Base-by-base conservation (phyloP, 1,140 invertebrate species). In the Pseudomyrmex pallidus region DNA sequence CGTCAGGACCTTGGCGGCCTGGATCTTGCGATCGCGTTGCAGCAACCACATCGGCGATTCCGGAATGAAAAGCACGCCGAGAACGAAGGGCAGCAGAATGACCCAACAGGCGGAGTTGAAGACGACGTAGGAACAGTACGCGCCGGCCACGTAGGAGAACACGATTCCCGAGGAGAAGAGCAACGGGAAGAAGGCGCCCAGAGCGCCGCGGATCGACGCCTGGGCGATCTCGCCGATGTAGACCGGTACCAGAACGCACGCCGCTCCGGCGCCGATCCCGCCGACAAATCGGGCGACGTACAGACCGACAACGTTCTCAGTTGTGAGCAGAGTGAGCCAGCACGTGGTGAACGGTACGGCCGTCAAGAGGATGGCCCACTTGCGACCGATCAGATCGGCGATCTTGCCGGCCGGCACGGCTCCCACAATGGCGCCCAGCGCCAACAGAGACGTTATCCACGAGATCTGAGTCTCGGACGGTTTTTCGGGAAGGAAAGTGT, bases 181-280 rank as follows among this genome's bases (percentile, higher is more conserved):
- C 1, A 97, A 94, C 85, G 97, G 96, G 74, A 96, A 96, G 85
- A 96, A 96, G 54, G 96, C 95, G 4, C 96, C 96, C 1, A 97
- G 90, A 1, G 95, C 94, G 3, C 96, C 96, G 68, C 97, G 91
- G 5, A 96, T 93, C 9, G 95, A 93, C 12, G 95, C 94, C 74
- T 97, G 95, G 0, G 96, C 95, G 57, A 96, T 96, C 92, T 97
- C 97, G 57, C 96, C 96, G 9, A 96, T 90, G 86, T 96, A 96
- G 4, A 95, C 94, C 0, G 96, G 96, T 3, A 95, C 95, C 44
- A 95, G 95, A 2, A 97, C 96, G 68, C 95, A 96, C 20, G 95
- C 94, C 5, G 96, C 95, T 1, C 97, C 97, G 63, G 95, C 94
- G 0, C 95, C 95, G 17, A 96, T 89, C 2, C 97, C 97, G 25